Percentiles rank a stretch among this genome's conserved stretches.
Conservation (phyloP, 1,140 invertebrate genomes). For the Brachionus angularis region DNA sequence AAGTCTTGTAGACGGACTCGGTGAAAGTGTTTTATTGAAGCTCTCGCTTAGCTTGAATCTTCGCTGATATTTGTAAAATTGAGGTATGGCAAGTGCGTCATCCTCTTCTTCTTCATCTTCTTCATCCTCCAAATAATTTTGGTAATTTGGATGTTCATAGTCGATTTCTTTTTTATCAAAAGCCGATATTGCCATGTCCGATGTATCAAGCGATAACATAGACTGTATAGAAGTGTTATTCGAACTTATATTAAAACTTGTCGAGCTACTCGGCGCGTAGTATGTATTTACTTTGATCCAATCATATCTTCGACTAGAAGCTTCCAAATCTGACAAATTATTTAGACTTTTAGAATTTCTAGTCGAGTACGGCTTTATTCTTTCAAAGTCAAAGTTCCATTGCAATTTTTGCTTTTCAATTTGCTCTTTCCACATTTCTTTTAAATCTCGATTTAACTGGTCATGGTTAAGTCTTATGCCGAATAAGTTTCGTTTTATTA, state of each 20-base stretch:
- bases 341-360: slow-evolving; percentile 3
- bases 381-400: slow-evolving; percentile 43
- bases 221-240: not conserved
- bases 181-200: slow-evolving; percentile 7
- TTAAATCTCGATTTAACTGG: slow-evolving; percentile 28
- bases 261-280: too few species aligned
- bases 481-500: slow-evolving; percentile 40
- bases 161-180: slow-evolving; percentile 17
- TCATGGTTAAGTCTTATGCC: slow-evolving; percentile 35
- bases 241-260: too few species aligned
- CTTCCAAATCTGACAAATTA: not conserved
- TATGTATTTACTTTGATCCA: slow-evolving; percentile 35
- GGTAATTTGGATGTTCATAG: not conserved
- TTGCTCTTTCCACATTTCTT: slow-evolving; percentile 36
- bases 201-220: not conserved
- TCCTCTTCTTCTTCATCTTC: slow-evolving; percentile 40
- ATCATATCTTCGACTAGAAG: not conserved
- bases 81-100: slow-evolving; percentile 27
- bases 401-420: slow-evolving; percentile 24
- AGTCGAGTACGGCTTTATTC: not conserved
- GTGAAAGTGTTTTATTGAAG: too few species aligned
- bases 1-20: too few species aligned
- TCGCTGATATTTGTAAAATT: slow-evolving; percentile 41
- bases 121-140: not conserved
- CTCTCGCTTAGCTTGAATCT: slow-evolving; percentile 12